These are phyloP conservation scores for Pituophis catenifer DNA, from an alignment of 2,113 vertebrate species.

Conservation along the genomic window DNA sequence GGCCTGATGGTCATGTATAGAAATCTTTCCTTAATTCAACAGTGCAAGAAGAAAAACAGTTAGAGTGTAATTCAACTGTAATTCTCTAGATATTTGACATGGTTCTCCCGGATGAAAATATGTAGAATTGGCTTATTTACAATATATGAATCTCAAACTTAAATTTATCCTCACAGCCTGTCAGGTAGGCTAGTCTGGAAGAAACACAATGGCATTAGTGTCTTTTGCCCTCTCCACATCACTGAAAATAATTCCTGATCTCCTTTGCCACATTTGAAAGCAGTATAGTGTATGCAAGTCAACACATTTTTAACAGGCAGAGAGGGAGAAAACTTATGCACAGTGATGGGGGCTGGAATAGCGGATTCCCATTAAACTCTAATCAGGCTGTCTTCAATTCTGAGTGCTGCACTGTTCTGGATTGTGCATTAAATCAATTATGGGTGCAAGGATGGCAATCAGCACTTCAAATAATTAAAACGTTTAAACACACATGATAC, in stretches of 20 bases:
- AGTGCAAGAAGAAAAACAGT: background rate
- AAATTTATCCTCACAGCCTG: background rate
- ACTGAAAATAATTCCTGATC: background rate
- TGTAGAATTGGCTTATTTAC: background rate
- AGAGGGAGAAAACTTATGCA: background rate
- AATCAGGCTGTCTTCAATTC: background rate
- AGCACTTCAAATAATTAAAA: background rate
- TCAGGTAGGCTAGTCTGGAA: background rate
- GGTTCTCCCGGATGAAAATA: background rate
- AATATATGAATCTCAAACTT: too few relatives aligned
- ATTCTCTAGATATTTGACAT: background rate
- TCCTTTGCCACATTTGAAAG: background rate
- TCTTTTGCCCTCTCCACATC: too few relatives aligned
- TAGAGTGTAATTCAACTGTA: background rate
- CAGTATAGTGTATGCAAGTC: background rate
- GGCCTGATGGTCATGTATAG: slow-evolving; percentile 33
- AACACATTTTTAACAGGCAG: background rate
- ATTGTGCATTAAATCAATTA: background rate
- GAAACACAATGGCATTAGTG: background rate
- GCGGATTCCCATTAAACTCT: background rate
- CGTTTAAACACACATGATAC: background rate
- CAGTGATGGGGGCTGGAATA: background rate
- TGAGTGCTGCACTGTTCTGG: background rate
- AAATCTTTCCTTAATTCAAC: background rate
- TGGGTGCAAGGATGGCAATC: background rate